phyloP scores from a whole-genome alignment of 2,888 invertebrate genomes.

The Lepidocyrtoides sp. region DNA sequence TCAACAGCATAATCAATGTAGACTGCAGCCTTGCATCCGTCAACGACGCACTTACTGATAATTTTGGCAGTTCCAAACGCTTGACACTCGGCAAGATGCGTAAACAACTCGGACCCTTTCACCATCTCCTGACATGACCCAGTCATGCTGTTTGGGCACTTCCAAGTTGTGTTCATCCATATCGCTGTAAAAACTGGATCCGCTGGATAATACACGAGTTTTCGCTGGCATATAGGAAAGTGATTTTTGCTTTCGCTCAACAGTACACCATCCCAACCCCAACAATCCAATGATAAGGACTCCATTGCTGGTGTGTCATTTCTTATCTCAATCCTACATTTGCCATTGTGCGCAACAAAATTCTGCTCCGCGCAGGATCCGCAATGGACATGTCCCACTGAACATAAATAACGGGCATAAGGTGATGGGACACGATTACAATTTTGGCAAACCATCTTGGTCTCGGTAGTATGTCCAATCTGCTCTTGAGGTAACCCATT shows the following conservation, averaged over 20 bases:
- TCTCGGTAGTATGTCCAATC: neutral
- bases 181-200: constrained; percentile 16
- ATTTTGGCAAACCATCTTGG: neutral
- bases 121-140: neutral
- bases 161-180: constrained; percentile 18
- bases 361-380: neutral
- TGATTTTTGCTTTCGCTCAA: neutral
- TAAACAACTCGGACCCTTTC: neutral
- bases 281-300: neutral
- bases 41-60: neutral
- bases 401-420: neutral
- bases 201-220: neutral
- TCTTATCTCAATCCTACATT: constrained; percentile 13
- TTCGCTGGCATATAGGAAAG: constrained; percentile 7
- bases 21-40: neutral
- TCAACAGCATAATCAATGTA: neutral
- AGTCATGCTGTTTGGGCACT: neutral
- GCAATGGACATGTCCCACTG: constrained; percentile 16
- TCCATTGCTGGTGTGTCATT: neutral
- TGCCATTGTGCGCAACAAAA: neutral
- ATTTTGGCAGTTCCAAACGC: neutral
- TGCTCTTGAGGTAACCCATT: neutral
- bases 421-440: constrained; percentile 12
- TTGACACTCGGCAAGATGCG: neutral
- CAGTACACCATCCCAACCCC: too few relatives aligned